Conservation (phyloP, 1,140 invertebrate genomes). For the Wiebesia pumilae region DNA sequence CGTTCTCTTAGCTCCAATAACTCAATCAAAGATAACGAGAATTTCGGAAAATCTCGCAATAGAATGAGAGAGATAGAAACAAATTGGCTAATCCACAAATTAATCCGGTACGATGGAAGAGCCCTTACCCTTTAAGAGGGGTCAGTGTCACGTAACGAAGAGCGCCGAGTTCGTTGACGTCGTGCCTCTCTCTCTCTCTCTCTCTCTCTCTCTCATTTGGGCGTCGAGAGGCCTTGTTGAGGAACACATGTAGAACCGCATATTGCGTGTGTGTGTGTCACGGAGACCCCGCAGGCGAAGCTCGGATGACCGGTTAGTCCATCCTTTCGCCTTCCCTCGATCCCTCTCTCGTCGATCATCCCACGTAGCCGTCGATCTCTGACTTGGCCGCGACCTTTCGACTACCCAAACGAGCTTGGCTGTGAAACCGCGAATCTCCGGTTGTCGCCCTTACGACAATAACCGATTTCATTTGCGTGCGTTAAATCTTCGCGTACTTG, state of each 20-base stretch:
- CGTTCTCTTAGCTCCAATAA: too few relatives aligned
- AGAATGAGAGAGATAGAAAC: background rate
- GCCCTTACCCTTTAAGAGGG: slow-evolving; percentile 41
- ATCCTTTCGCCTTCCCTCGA: slow-evolving; percentile 41
- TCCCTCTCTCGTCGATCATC: too few relatives aligned
- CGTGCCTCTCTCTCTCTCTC: background rate
- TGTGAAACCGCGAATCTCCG: too few relatives aligned
- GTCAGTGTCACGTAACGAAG: slow-evolving; percentile 29
- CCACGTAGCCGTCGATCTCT: too few relatives aligned
- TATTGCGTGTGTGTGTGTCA: too few relatives aligned
- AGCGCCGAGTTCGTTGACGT: slow-evolving; percentile 33
- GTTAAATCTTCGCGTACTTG: too few relatives aligned
- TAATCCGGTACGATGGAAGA: background rate
- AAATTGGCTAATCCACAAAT: background rate
- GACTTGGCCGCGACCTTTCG: too few relatives aligned
- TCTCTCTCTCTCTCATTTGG: background rate
- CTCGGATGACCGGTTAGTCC: slow-evolving; percentile 58
- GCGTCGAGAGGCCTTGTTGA: background rate
- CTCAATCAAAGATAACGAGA: background rate
- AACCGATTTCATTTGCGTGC: too few relatives aligned
- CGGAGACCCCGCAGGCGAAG: background rate
- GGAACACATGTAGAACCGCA: background rate
- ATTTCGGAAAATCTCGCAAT: background rate
- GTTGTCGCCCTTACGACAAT: too few relatives aligned
- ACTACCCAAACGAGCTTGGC: too few relatives aligned